A percentile compares a stretch with the other conserved stretches of the same genome.
These are phyloP conservation scores for Osmerus mordax DNA, from an alignment of 2,113 vertebrate species.

Conservation along the genomic window DNA sequence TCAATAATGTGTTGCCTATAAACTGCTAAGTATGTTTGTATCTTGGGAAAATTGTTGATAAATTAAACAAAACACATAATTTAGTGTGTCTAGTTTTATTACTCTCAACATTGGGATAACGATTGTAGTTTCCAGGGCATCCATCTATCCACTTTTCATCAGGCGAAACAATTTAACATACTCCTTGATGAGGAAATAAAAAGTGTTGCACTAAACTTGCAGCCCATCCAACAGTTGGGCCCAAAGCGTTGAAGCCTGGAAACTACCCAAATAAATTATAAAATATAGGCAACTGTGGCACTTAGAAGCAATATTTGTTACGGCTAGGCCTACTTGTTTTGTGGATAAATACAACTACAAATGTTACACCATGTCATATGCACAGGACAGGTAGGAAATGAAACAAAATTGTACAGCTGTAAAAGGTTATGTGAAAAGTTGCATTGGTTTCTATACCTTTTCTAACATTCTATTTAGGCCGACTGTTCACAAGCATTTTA, in stretches of 20 bases:
- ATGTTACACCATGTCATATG: slow-evolving; percentile 34
- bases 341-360: slow-evolving; percentile 31
- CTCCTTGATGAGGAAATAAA: slow-evolving; percentile 34
- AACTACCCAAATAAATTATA: slow-evolving; percentile 49
- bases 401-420: too few species aligned
- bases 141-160: slow-evolving; percentile 49
- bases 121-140: slow-evolving; percentile 70
- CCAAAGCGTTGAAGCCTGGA: slow-evolving; percentile 17
- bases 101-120: slow-evolving; percentile 70
- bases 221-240: not conserved
- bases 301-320: slow-evolving; percentile 47
- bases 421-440: not conserved
- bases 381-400: slow-evolving; percentile 12
- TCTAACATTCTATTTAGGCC: not conserved
- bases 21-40: too few species aligned
- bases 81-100: slow-evolving; percentile 77
- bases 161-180: slow-evolving; percentile 43
- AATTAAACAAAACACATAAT: slow-evolving; percentile 15
- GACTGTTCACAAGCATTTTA: not conserved
- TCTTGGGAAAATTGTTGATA: not conserved
- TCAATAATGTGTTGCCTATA: slow-evolving; percentile 13
- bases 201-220: not conserved
- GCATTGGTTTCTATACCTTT: not conserved
- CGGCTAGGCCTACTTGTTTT: slow-evolving; percentile 30
- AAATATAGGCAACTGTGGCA: slow-evolving; percentile 66